phyloP scores from a whole-genome alignment of 2,797 vertebrate genomes.

The Kryptopterus vitreolus region DNA sequence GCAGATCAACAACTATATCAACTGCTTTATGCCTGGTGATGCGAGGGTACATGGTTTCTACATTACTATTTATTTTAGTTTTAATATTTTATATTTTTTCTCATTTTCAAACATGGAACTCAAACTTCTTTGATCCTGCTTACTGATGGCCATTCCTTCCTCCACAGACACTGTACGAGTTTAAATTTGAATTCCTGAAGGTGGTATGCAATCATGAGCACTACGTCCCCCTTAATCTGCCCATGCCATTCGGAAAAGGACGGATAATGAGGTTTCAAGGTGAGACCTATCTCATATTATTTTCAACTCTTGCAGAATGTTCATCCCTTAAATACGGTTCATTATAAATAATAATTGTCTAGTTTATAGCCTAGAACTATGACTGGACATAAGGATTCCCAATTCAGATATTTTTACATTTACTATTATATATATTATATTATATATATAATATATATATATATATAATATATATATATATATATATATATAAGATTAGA shows the following conservation, averaged over 20 bases:
- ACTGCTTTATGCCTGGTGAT: conserved; percentile 92
- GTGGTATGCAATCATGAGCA: conserved; percentile 95
- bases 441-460: too few species aligned
- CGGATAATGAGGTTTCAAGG: conserved; percentile 94
- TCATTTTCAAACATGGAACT: background rate
- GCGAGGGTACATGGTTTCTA: conserved; percentile 78
- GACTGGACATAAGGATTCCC: background rate
- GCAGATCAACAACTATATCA: conserved; percentile 97
- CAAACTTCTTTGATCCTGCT: background rate
- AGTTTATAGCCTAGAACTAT: background rate
- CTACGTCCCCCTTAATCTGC: conserved; percentile 92
- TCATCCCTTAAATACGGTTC: too few species aligned
- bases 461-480: too few species aligned
- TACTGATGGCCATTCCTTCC: background rate
- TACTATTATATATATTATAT: too few species aligned
- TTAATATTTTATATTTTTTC: background rate
- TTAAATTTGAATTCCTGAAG: conserved; percentile 96
- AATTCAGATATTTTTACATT: background rate
- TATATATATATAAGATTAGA: too few species aligned
- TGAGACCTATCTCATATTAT: conserved; percentile 59
- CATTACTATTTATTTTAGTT: background rate
- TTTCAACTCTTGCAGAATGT: background rate
- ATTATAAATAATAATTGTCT: too few species aligned
- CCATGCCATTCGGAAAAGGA: conserved; percentile 95
- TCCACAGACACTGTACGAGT: conserved; percentile 88